Percentiles rank a stretch among this genome's conserved stretches.
These are phyloP conservation scores for Austrolebias charrua DNA, from an alignment of 2,797 vertebrate species.

Conservation along the genomic window DNA sequence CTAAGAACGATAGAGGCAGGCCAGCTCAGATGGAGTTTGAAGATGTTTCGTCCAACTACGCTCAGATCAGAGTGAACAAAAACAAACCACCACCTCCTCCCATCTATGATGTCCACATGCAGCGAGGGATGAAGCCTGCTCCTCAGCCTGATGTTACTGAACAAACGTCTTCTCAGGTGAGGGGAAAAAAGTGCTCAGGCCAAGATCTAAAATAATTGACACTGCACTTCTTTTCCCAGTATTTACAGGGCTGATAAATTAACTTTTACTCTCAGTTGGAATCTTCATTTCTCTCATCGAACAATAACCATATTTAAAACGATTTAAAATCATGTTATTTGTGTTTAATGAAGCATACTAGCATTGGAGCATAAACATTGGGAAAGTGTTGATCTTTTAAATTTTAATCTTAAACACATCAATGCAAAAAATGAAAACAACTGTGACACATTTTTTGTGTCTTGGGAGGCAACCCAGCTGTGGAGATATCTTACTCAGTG, in stretches of 20 bases:
- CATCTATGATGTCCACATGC: conserved; percentile 21
- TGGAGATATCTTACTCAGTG: no score
- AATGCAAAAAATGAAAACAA: no score
- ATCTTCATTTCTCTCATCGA: not conserved
- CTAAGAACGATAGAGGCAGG: conserved; percentile 1
- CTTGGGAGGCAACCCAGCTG: no score
- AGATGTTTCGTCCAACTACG: conserved; percentile 11
- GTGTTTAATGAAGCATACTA: no score
- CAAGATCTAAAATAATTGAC: not conserved
- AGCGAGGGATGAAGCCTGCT: rapidly evolving
- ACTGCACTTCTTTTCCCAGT: conserved; percentile 2
- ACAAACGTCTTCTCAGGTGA: conserved; percentile 14
- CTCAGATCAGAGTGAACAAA: conserved; percentile 14
- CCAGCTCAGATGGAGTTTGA: not conserved
- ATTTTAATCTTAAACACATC: no score
- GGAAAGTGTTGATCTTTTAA: no score
- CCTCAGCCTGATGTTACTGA: not conserved
- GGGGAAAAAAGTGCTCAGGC: not conserved
- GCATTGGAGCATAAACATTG: no score
- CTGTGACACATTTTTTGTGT: no score
- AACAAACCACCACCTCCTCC: conserved; percentile 3
- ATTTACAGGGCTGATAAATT: not conserved
- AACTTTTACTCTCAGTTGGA: not conserved
- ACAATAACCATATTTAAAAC: no score
- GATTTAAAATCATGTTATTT: no score